Conservation (phyloP, 2,888 invertebrate genomes). For the Standfussiana lucernea region DNA sequence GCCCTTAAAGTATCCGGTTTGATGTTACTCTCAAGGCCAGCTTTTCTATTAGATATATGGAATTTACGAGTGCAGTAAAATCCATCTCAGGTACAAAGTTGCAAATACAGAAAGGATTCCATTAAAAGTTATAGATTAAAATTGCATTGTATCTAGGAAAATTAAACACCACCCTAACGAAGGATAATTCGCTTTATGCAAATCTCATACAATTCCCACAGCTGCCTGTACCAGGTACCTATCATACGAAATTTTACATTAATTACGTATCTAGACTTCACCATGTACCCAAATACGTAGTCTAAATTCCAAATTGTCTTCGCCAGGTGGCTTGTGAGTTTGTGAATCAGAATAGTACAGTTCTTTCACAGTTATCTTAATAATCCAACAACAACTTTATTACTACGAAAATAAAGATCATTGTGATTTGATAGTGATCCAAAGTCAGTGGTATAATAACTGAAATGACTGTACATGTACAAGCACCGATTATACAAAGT, state of each 20-base stretch:
- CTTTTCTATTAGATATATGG: neutral
- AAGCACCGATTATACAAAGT: conserved; percentile 31
- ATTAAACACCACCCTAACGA: neutral
- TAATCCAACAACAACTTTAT: no score
- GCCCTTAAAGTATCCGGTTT: neutral
- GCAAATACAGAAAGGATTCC: neutral
- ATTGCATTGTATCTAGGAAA: neutral
- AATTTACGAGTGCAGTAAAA: neutral
- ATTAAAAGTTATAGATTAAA: conserved; percentile 5
- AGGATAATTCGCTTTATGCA: neutral
- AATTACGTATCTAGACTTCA: neutral
- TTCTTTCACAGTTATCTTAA: no score
- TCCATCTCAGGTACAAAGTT: neutral
- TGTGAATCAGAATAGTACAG: no score
- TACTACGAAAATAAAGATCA: no score
- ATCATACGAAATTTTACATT: neutral
- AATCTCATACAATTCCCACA: neutral
- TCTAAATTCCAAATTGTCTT: conserved; percentile 26
- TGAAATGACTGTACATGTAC: no score
- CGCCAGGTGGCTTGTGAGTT: conserved; percentile 56
- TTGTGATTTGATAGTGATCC: no score
- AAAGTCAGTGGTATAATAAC: no score
- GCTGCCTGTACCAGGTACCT: neutral
- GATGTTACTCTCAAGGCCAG: neutral
- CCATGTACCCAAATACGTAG: conserved; percentile 14